Base-by-base conservation (phyloP, 2,113 vertebrate species). In the Ardeotis arabs region DNA sequence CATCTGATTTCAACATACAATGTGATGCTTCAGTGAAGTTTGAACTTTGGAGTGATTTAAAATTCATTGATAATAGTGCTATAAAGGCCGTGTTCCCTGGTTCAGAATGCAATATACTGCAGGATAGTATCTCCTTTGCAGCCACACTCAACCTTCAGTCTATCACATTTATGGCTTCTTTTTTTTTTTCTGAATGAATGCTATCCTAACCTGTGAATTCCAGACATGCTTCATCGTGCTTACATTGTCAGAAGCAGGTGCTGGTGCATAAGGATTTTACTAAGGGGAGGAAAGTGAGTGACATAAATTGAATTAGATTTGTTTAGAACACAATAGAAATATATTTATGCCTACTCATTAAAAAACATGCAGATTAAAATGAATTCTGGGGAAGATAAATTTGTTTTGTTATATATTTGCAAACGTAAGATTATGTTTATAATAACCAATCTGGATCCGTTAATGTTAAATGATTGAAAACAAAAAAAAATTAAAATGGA, bases 21-120 rank as follows among this genome's bases (percentile, higher is more conserved):
- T 93, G 93, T 88, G 88, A 98, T 89, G 98, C 98, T 98, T 98
- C 97, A 96, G 93, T 98, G 98, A 95, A 97, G 93, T 97, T 97
- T 97, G 97, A 98, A 98, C 96, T 98, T 98, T 96, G 92, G 79
- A 98, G 93, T 97, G 74, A 98, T 97, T 98, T 97, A 90, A 98
- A 97, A 97, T 98, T 96, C 96, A 95, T 70, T 97, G 96, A 95
- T 98, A 97, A 97, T 96, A 95, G 79, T 90, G 72, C 84, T 93
- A 94, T 94, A 97, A 98, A 97, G 95, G 69, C 76, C n/a, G 10
- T 92, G 88, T 97, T 98, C 83, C 35, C 86, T 73, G 41, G 75
- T 72, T 97, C 29, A 70, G 87, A 96, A 94, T 97, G 85, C 95
- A 96, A 93, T 96, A 97, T 96, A 92, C 78, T 85, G 79, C 73